These are phyloP conservation scores for Magallana gigas DNA, from an alignment of 1,140 invertebrate genomes.

Conservation along the genomic window DNA sequence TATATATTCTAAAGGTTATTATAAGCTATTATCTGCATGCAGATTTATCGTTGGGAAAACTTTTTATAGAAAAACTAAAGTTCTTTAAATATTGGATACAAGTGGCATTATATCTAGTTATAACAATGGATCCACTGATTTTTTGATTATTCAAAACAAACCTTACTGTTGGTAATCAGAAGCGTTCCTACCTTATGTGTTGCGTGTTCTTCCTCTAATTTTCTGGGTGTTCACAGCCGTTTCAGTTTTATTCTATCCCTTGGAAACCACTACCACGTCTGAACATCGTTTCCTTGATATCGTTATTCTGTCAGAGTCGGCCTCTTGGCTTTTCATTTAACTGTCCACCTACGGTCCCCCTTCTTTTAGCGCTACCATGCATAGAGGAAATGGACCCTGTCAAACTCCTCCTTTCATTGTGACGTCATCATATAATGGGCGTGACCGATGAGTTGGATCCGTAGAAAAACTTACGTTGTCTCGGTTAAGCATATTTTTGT, in stretches of 20 bases:
- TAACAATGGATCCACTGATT: no score
- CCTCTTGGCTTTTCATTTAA: not conserved
- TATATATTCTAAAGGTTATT: no score
- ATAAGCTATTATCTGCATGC: no score
- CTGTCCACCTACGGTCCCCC: constrained; percentile 2
- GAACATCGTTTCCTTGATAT: not conserved
- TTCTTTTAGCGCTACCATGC: not conserved
- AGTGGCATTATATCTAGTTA: no score
- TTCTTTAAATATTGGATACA: no score
- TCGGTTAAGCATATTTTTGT: not conserved
- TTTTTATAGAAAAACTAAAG: no score
- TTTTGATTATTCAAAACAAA: no score
- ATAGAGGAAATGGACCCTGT: not conserved
- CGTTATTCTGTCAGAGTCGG: not conserved
- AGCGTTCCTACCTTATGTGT: not conserved
- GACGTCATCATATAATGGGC: constrained; percentile 17
- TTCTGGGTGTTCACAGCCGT: not conserved
- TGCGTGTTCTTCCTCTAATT: not conserved
- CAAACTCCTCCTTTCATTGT: not conserved
- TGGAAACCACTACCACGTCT: not conserved
- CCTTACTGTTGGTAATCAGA: not conserved
- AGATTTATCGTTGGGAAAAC: no score
- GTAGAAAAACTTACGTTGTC: not conserved
- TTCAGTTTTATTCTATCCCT: not conserved
- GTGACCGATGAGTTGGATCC: not conserved